Evolutionary conservation across 2,888 invertebrate genomes (phyloP), one percentile per base, ranked within the genome.

Genomic region (Epiblema foenella): DNA sequence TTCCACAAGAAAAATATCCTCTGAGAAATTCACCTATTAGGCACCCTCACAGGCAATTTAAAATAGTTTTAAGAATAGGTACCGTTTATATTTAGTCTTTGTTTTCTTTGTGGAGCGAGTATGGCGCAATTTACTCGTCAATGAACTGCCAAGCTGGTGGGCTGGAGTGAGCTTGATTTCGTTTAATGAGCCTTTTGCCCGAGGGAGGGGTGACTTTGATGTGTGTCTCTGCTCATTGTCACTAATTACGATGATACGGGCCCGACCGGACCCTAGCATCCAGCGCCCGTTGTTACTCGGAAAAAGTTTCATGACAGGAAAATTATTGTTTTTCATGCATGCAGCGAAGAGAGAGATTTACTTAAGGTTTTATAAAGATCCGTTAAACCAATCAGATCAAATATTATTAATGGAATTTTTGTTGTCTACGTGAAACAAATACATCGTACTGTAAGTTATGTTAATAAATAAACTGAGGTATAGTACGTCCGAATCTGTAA

Each of bases 131-230:
- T 70, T 52, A 54, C 46, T 54, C 46, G 49, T 33, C 51, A 58
- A 58, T 58, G 57, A 52, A 66, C 15, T 59, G 51, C 29, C 3
- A 15, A 18, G 52, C 56, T 63, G 15, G 49, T 70, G 69, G 58
- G 56, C 5, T 17, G 64, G 51, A 65, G 59, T 54, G 65, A 49
- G 59, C 52, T 51, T 64, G 69, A 69, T 69, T 64, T 65, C 64
- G 58, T 59, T 69, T 69, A 64, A 52, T 29, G 62, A 56, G 18
- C 56, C 42, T 49, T 42, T 42, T 33, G 46, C 15, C 37, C 24
- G 4, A 4, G 24, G 37, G 51, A 7, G 18, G 20, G 56, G 42
- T n/a, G n/a, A 18, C 59, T 65, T 70, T 65, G 70, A 65, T 70
- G 65, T 65, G 58, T 65, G 42, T 39, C 63, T 24, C n/a, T 51